Base-by-base conservation (phyloP, 2,888 invertebrate species). In the Malthinus seriepunctatus region DNA sequence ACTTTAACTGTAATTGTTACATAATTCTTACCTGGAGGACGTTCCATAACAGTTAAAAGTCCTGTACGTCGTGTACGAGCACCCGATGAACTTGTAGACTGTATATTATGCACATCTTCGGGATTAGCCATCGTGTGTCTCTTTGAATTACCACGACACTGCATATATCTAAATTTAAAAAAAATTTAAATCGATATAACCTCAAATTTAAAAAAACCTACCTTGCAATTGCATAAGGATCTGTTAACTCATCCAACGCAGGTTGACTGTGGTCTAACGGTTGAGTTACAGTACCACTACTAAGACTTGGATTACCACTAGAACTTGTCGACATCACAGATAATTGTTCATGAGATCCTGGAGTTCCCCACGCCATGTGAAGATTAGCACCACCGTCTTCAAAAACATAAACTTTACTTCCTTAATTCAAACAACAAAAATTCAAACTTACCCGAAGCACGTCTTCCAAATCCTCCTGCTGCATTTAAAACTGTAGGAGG, bases 381-480 rank as follows among this genome's bases (percentile, higher is more conserved):
- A 96, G 86, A 81, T 96, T 95, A 52, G 96, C 95, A 55, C 96
- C 96, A 68, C 97, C 97, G 81, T 97, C 97, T 37, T 11, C 1
- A 46, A 44, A 8, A 42, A 49, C 32, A 5, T 34, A 2, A 9
- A 37, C 6, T 54, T 12, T 37, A 14, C 23, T 15, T 9, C 31
- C 23, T 10, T 8, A 31, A 14, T 33, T n/a, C 5, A 8, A 31
- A 11, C 9, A 38, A 51, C 32, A 37, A 15, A 6, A 12, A 34
- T 12, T 8, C 11, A 10, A 45, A 45, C 51, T n/a, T 64, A 76
- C 77, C 77, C 63, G 96, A 96, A 50, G 96, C 96, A 68, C 97
- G 86, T 37, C 97, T 85, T 5, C 94, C 94, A 79, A 93, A 93
- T 48, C 89, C 86, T 39, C 91, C 90, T 67, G 87, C 89, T 65